Evolutionary conservation across 2,113 vertebrate genomes (phyloP), one percentile per base, ranked within the genome.

Genomic region (Tupaia chinensis): DNA sequence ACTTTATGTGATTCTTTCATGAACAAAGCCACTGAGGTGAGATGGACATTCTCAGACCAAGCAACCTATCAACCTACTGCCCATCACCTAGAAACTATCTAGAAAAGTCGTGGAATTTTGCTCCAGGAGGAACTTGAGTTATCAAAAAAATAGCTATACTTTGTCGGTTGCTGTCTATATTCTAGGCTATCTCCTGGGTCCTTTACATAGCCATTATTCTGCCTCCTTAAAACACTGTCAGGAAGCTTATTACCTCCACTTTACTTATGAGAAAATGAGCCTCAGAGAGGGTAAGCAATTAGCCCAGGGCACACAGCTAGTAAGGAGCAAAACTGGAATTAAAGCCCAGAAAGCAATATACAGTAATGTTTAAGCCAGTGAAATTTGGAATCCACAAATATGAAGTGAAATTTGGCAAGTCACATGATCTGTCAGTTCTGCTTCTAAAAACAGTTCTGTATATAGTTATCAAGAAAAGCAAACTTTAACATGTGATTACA

Each of bases 391-490:
- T n/a, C 16, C 34, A 10, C 7, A 5, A 16, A 11, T 58, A 7
- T 9, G 17, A 19, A 12, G 20, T 66, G 53, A 60, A 44, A 74
- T 81, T 69, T 66, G n/a, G 12, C 76, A 87, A 78, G 7, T 95
- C 29, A 54, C 34, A 19, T n/a, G 10, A 53, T 58, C 58, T 94
- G 3, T 72, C 3, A 3, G 11, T 29, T 86, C 89, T 87, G 4
- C n/a, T 68, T 83, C 56, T 54, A 77, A 54, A 56, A 65, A 65
- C 68, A 54, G 27, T 56, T 69, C 4, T 60, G 1, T 54, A 17
- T 80, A 23, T 84, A 19, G n/a, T 20, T 80, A n/a, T 68, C 63
- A 92, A n/a, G 54, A 91, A 95, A 91, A 88, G 9, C 79, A 83
- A 76, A 29, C 61, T 56, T 93, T 89, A 23, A 82, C 91, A 63